These are phyloP conservation scores for Phocides pigmalion DNA, from an alignment of 1,140 invertebrate species.

Conservation along the genomic window DNA sequence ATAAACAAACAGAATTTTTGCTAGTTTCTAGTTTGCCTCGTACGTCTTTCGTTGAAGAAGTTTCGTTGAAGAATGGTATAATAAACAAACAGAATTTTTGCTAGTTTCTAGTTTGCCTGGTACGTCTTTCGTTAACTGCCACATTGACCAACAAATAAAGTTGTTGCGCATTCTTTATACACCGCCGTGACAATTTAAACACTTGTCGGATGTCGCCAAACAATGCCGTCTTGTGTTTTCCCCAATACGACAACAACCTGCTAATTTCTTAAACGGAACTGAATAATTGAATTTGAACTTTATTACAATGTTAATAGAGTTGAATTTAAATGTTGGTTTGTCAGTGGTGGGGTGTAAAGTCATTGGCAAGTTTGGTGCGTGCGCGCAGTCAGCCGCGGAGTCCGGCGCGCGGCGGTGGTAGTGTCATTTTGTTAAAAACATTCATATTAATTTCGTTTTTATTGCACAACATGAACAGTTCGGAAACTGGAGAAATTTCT, in stretches of 20 bases:
- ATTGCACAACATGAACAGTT: constrained; percentile 17
- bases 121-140: background rate
- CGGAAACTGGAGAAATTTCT: constrained; percentile 15
- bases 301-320: constrained; percentile 37
- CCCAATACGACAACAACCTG: constrained; percentile 55
- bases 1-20: no score
- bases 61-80: no score
- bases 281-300: constrained; percentile 39
- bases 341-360: constrained; percentile 57
- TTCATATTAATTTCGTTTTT: constrained; percentile 38
- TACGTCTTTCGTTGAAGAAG: background rate
- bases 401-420: constrained; percentile 49
- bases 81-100: no score
- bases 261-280: constrained; percentile 45
- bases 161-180: constrained; percentile 8
- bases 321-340: constrained; percentile 29
- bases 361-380: constrained; percentile 51
- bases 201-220: constrained; percentile 37
- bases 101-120: background rate
- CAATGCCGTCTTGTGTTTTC: constrained; percentile 57
- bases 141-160: constrained; percentile 11
- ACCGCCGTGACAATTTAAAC: constrained; percentile 17
- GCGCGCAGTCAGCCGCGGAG: constrained; percentile 60
- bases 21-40: background rate
- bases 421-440: constrained; percentile 37